Evolutionary conservation across 2,888 invertebrate species (phyloP).

Genomic region (Dascillus cervinus): DNA sequence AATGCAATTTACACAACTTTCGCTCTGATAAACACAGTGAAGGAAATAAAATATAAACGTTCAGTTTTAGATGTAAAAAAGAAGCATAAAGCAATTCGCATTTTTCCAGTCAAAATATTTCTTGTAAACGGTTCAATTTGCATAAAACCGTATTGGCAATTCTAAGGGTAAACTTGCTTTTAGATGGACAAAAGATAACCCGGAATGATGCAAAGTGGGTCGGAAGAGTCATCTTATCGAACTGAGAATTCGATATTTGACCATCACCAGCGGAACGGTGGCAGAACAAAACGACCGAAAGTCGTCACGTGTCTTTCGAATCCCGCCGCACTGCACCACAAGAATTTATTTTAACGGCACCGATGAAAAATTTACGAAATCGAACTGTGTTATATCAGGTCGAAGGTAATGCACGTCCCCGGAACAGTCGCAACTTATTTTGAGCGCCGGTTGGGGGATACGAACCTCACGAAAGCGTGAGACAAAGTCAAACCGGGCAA

Average conservation of each 20-base stretch:
- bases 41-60: too few species aligned
- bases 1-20: too few species aligned
- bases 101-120: not conserved
- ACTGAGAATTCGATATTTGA: constrained; percentile 20
- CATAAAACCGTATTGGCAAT: constrained; percentile 18
- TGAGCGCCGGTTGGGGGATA: constrained; percentile 8
- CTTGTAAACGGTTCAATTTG: not conserved
- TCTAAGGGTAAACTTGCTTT: constrained; percentile 16
- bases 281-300: constrained; percentile 5
- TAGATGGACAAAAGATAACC: constrained; percentile 21
- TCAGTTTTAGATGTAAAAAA: too few species aligned
- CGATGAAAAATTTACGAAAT: not conserved
- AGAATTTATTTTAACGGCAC: too few species aligned
- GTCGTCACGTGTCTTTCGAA: too few species aligned
- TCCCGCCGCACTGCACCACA: too few species aligned
- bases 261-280: constrained; percentile 12
- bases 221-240: constrained; percentile 14
- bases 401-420: constrained; percentile 1
- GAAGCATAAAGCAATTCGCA: too few species aligned
- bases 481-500: constrained; percentile 12
- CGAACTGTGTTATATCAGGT: not conserved
- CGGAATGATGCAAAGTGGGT: constrained; percentile 19
- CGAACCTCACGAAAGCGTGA: constrained; percentile 10
- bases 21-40: too few species aligned
- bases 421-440: constrained; percentile 10